Conservation (phyloP, 2,113 vertebrate genomes). For the Aramus guarauna region DNA sequence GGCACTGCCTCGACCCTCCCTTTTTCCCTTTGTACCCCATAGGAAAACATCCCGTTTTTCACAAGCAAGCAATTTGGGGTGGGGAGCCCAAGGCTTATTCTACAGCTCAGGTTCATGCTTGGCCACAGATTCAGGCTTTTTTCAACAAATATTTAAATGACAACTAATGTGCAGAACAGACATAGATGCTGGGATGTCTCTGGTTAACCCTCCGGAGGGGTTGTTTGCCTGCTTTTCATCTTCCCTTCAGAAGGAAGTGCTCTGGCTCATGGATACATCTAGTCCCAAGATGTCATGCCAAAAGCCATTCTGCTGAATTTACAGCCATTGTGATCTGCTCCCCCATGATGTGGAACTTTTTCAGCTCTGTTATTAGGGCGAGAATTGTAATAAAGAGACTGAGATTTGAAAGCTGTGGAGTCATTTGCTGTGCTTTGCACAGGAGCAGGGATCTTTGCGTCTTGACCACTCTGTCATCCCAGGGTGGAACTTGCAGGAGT, state of each 20-base stretch:
- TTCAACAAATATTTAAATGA: conserved; percentile 56
- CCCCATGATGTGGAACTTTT: neutral
- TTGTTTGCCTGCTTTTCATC: neutral
- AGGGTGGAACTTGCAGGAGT: neutral
- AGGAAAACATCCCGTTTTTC: conserved; percentile 41
- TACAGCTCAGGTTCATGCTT: conserved; percentile 78
- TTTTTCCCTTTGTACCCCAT: conserved; percentile 74
- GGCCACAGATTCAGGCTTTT: conserved; percentile 77
- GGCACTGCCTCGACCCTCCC: conserved; percentile 81
- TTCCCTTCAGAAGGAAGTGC: neutral
- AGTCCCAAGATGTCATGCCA: neutral
- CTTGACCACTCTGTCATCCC: neutral
- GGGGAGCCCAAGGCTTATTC: conserved; percentile 73
- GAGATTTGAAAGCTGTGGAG: neutral
- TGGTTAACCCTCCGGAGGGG: neutral
- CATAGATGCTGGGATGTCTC: neutral
- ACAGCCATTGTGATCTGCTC: neutral
- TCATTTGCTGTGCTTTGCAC: neutral
- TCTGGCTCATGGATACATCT: neutral
- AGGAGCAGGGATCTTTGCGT: neutral
- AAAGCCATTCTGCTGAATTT: neutral
- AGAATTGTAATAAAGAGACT: neutral
- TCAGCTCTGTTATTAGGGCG: neutral
- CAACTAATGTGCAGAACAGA: neutral
- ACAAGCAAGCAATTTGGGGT: conserved; percentile 58